These are phyloP conservation scores for Nemopilema nomurai DNA, from an alignment of 30 jellyfish, hydroid and myxozoan species.

Conservation along the genomic window DNA sequence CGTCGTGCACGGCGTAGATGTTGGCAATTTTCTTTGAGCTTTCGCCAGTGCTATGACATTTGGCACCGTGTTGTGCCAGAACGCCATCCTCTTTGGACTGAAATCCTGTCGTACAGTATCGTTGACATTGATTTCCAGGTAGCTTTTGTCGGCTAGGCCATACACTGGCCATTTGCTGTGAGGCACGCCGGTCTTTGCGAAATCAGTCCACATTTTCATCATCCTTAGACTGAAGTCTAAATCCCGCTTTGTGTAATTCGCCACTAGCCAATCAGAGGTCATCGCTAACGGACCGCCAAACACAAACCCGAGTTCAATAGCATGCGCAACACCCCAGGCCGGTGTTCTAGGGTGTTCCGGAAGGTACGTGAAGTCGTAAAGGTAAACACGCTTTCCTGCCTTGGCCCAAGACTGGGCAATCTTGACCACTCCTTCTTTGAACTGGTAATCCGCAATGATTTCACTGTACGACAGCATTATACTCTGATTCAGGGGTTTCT, in stretches of 20 bases:
- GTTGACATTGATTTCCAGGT: constrained; percentile 18
- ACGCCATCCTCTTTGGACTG: constrained; percentile 35
- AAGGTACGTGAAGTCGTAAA: constrained; percentile 11
- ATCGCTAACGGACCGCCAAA: constrained; percentile 9
- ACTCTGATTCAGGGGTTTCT: not conserved
- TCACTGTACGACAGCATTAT: not conserved
- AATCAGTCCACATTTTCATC: constrained; percentile 62
- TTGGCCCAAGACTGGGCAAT: constrained; percentile 23
- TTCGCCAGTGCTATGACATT: not conserved
- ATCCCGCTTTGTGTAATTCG: constrained; percentile 26
- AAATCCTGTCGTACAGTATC: not conserved
- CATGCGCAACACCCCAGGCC: not conserved
- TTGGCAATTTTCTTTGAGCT: too few species aligned
- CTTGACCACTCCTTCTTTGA: not conserved
- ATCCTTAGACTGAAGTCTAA: constrained; percentile 5
- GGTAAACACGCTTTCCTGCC: not conserved
- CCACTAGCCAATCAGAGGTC: not conserved
- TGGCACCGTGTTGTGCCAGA: constrained; percentile 29
- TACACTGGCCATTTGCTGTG: constrained; percentile 30
- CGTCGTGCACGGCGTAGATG: too few species aligned
- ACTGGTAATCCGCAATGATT: not conserved
- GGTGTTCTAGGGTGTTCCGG: constrained; percentile 9
- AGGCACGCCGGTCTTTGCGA: constrained; percentile 48
- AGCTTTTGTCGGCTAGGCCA: not conserved
- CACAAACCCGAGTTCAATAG: not conserved